Conservation (phyloP, 2,113 vertebrate species). For the Numida meleagris region DNA sequence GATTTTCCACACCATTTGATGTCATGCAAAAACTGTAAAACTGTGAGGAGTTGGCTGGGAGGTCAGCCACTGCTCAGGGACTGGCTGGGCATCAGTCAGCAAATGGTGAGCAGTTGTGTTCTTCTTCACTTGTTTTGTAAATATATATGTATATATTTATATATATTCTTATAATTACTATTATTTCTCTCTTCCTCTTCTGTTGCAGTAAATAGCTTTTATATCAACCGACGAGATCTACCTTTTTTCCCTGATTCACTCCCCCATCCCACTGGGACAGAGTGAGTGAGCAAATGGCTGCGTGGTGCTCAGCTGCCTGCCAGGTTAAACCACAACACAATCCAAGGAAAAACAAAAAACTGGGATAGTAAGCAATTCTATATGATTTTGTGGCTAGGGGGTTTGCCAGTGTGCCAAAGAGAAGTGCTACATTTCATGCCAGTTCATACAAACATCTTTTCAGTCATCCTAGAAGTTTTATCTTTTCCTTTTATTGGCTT, state of each 20-base stretch:
- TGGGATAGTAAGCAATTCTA: not conserved
- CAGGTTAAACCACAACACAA: not conserved
- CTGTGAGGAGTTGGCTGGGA: not conserved
- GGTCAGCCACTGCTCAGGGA: not conserved
- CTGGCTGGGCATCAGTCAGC: not conserved
- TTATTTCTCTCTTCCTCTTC: not conserved
- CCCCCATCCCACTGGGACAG: not conserved
- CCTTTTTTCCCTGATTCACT: not conserved
- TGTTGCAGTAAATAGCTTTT: not conserved
- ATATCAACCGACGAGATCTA: not conserved
- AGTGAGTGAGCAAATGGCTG: not conserved
- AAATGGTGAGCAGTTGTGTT: not conserved
- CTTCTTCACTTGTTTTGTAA: not conserved
- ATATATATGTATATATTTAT: not conserved
- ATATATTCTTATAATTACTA: not conserved
- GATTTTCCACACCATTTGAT: not conserved
- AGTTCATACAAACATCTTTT: not conserved
- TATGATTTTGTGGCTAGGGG: not conserved
- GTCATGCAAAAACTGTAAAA: not conserved
- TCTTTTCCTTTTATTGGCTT: not conserved
- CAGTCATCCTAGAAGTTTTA: not conserved
- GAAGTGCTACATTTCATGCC: not conserved
- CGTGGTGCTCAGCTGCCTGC: not conserved
- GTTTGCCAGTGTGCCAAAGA: not conserved
- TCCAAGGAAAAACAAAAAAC: not conserved